These are phyloP conservation scores for Sinonovacula constricta DNA, from an alignment of 1,140 invertebrate species.

Conservation along the genomic window DNA sequence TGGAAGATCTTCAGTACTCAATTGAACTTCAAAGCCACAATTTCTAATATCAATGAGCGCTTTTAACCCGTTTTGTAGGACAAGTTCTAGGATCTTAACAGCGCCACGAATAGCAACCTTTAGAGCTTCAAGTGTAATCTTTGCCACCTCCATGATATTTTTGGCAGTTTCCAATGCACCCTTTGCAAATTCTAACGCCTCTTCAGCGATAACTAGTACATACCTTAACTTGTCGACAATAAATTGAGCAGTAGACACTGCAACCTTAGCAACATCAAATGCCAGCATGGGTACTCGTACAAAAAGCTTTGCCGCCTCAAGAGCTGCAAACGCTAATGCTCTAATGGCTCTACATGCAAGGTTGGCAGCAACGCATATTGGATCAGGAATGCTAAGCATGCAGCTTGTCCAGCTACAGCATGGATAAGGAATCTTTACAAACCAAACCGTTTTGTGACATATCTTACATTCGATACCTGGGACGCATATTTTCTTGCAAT, in stretches of 20 bases:
- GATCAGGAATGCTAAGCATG: slow-evolving; percentile 49
- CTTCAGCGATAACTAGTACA: slow-evolving; percentile 47
- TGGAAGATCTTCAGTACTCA: slow-evolving; percentile 40
- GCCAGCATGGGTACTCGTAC: slow-evolving; percentile 31
- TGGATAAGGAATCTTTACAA: slow-evolving; percentile 25
- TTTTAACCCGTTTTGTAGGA: slow-evolving; percentile 37
- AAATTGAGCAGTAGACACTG: slow-evolving; percentile 36
- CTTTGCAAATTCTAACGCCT: slow-evolving; percentile 39
- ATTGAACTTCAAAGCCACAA: slow-evolving; percentile 51
- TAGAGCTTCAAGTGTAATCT: slow-evolving; percentile 40
- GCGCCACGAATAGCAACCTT: slow-evolving; percentile 38
- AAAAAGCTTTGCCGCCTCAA: slow-evolving; percentile 42
- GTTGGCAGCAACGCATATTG: slow-evolving; percentile 35
- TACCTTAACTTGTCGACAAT: slow-evolving; percentile 54
- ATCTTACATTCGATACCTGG: slow-evolving; percentile 48
- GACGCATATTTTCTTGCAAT: slow-evolving; percentile 46
- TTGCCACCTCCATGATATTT: slow-evolving; percentile 19
- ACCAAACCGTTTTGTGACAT: slow-evolving; percentile 8
- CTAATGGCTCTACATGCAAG: slow-evolving; percentile 37
- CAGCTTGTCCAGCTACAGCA: slow-evolving; percentile 43
- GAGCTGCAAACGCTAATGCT: slow-evolving; percentile 19
- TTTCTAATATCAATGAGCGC: slow-evolving; percentile 41
- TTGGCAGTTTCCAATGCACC: slow-evolving; percentile 45
- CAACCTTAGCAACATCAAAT: slow-evolving; percentile 38
- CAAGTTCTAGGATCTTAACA: slow-evolving; percentile 30